Evolutionary conservation across 2,797 vertebrate species (phyloP).

Genomic region (Megalops cyprinoides): DNA sequence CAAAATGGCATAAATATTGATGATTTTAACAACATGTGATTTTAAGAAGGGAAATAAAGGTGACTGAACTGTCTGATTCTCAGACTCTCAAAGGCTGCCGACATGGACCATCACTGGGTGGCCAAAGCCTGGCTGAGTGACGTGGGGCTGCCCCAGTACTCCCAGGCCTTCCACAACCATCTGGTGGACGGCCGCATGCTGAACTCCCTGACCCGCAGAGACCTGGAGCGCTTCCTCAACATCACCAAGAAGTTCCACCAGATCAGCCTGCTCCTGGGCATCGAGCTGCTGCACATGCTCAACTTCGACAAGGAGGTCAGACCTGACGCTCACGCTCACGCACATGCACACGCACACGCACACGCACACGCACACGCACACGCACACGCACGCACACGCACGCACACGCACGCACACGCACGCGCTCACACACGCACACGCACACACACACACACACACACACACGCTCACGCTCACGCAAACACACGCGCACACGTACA

Average conservation of each 20-base stretch:
- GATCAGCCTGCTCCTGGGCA: conserved; percentile 81
- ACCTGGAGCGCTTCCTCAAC: conserved; percentile 80
- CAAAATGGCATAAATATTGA: too few relatives aligned
- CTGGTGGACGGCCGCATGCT: conserved; percentile 83
- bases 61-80: neutral
- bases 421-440: neutral
- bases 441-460: neutral
- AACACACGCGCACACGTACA: conserved; percentile 1
- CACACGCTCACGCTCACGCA: neutral
- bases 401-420: neutral
- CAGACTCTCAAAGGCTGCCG: conserved; percentile 82
- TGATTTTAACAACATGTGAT: neutral
- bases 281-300: conserved; percentile 82
- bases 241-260: conserved; percentile 82
- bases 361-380: conserved; percentile 48
- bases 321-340: conserved; percentile 31
- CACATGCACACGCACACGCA: conserved; percentile 47
- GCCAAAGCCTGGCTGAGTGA: conserved; percentile 84
- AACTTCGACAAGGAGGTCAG: conserved; percentile 85
- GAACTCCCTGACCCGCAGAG: conserved; percentile 79
- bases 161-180: conserved; percentile 81
- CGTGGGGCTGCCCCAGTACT: conserved; percentile 84
- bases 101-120: conserved; percentile 89
- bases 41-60: neutral
- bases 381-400: conserved; percentile 9